These are phyloP conservation scores for Camponotus fellah DNA, from an alignment of 2,888 invertebrate species.

Conservation along the genomic window DNA sequence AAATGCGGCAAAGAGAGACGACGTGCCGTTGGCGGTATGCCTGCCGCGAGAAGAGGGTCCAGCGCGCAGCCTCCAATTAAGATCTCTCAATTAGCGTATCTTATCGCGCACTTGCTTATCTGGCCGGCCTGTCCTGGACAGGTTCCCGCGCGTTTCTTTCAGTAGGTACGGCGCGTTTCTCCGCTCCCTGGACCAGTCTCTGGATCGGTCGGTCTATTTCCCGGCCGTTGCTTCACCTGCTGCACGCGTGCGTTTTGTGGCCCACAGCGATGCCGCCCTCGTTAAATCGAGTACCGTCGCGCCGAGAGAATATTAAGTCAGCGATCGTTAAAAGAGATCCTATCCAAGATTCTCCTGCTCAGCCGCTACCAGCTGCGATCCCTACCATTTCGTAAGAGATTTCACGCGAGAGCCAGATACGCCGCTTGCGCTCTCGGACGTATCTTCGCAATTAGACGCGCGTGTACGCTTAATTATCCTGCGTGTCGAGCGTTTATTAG, in stretches of 20 bases:
- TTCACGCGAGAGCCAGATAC: conserved; percentile 30
- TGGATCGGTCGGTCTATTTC: conserved; percentile 68
- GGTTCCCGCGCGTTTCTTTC: conserved; percentile 62
- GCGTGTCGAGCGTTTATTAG: conserved; percentile 23
- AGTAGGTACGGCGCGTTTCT: conserved; percentile 54
- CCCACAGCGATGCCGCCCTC: conserved; percentile 68
- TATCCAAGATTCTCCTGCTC: conserved; percentile 33
- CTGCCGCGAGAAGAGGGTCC: conserved; percentile 65
- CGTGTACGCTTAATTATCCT: conserved; percentile 40
- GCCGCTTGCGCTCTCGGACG: background rate
- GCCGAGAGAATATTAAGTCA: conserved; percentile 70
- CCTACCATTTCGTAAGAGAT: conserved; percentile 52
- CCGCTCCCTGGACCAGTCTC: conserved; percentile 52
- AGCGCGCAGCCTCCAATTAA: conserved; percentile 78
- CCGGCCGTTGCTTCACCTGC: conserved; percentile 66
- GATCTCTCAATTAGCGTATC: conserved; percentile 84
- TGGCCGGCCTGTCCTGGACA: conserved; percentile 62
- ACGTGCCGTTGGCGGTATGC: conserved; percentile 44
- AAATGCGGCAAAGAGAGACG: conserved; percentile 7
- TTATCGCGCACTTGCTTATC: conserved; percentile 80
- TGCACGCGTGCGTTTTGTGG: conserved; percentile 67
- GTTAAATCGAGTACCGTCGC: conserved; percentile 69
- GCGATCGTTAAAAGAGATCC: conserved; percentile 68
- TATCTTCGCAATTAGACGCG: conserved; percentile 57
- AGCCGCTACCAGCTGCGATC: conserved; percentile 35